Evolutionary conservation across 1,140 invertebrate genomes (phyloP), one percentile per base, ranked within the genome.

Genomic region (Carposina sasakii): DNA sequence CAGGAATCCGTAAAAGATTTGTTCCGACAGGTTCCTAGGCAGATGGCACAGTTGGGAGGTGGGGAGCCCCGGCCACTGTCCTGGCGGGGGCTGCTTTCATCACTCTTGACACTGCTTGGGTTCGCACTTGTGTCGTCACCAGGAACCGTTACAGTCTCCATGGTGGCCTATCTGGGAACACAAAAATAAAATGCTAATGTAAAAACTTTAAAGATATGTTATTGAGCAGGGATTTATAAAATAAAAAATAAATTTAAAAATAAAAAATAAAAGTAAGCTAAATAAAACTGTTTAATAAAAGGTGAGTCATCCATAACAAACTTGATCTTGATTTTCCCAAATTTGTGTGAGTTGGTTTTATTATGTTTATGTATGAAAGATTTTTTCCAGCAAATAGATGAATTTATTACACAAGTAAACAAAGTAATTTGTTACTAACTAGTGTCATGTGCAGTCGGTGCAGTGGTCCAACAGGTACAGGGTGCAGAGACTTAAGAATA

Each of bases 1-100:
- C 96, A 98, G 23, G 91, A 94, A 66, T 97, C 93, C 0, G 95
- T 96, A 63, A 95, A 96, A 9, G 94, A 97, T 67, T 94, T 96
- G 63, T 97, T 95, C 48, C 90, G 88, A 43, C 95, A 89, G 45
- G 90, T 90, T 20, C 93, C 93, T 37, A 98, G 86, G 64, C 96
- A 98, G 67, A 98, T 98, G 24, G 95, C 91, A 87, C 96, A 98
- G 70, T 93, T 92, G 10, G 91, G 91, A 0, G 92, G 92, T n/a
- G 92, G 92, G 22, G 92, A 92, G 3, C 85, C 71, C 3, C 89
- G 69, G 1, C 83, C 87, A 6, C 66, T 52, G 2, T 71, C 67
- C 44, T 71, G 60, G 10, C 50, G 54, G 3, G 72, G 64, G 40
- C 71, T 79, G 39, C 73, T 76, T 22, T 79, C 76, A 30, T 79